These are phyloP conservation scores for Zeuzera pyrina DNA, from an alignment of 2,888 invertebrate species.

Conservation along the genomic window DNA sequence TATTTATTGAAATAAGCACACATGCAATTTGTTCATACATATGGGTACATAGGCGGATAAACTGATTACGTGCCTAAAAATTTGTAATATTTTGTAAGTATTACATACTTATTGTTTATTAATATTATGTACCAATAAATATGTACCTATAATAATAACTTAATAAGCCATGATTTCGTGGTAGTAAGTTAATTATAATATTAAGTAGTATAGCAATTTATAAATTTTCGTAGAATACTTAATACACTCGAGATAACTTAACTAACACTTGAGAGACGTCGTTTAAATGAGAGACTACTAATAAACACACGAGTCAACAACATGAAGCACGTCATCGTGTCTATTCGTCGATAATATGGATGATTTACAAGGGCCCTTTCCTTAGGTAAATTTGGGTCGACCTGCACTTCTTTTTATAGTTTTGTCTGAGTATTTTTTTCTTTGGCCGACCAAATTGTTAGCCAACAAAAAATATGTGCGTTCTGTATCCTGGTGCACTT, in stretches of 20 bases:
- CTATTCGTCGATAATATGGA: conserved; percentile 62
- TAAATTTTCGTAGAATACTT: no score
- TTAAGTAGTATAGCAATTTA: no score
- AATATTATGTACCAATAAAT: no score
- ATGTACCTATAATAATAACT: no score
- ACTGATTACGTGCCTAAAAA: no score
- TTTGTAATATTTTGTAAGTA: neutral
- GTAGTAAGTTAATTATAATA: neutral
- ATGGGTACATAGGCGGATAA: conserved; percentile 5
- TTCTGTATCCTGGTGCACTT: conserved; percentile 68
- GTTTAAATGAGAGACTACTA: conserved; percentile 36
- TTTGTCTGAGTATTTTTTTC: conserved; percentile 63
- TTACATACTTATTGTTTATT: no score
- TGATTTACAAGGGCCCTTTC: conserved; percentile 72
- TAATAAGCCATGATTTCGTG: no score
- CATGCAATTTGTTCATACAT: conserved; percentile 27
- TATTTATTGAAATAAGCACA: conserved; percentile 48
- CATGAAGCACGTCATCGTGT: conserved; percentile 52
- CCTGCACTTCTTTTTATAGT: conserved; percentile 68
- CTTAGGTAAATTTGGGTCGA: conserved; percentile 68
- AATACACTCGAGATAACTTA: conserved; percentile 60
- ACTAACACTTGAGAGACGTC: conserved; percentile 61
- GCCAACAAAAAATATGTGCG: conserved; percentile 59
- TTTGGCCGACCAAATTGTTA: conserved; percentile 62
- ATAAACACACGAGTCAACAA: conserved; percentile 68